phyloP scores from a whole-genome alignment of 2,113 vertebrate species.

The Brachionichthys hirsutus region DNA sequence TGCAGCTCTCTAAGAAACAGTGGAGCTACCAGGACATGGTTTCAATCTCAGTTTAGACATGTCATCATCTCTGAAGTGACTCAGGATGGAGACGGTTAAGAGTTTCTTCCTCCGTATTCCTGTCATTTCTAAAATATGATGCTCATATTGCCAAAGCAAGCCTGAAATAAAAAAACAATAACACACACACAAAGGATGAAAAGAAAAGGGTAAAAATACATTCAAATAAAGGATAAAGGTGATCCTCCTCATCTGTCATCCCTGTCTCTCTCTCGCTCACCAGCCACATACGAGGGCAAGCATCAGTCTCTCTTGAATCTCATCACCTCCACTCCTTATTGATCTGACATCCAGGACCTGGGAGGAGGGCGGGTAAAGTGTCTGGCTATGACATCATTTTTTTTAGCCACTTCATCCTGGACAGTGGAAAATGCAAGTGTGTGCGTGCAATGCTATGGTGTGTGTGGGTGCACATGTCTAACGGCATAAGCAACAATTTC shows the following conservation, averaged over 20 bases:
- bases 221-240: too few species aligned
- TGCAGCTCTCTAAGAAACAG: conserved; percentile 21
- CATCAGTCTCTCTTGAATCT: conserved; percentile 15
- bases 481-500: conserved; percentile 54
- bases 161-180: too few species aligned
- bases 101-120: conserved; percentile 23
- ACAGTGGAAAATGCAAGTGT: conserved; percentile 32
- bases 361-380: conserved; percentile 58
- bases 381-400: conserved; percentile 71
- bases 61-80: conserved; percentile 51
- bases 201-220: too few species aligned
- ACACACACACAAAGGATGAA: too few species aligned
- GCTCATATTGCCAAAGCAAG: too few species aligned
- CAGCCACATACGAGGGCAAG: neutral
- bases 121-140: too few species aligned
- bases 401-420: conserved; percentile 53
- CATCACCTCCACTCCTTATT: conserved; percentile 74
- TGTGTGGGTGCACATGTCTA: conserved; percentile 24
- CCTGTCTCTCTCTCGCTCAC: conserved; percentile 14
- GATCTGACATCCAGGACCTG: conserved; percentile 55
- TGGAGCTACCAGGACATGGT: conserved; percentile 37
- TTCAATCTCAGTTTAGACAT: conserved; percentile 53
- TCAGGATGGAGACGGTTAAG: conserved; percentile 40
- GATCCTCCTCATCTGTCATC: conserved; percentile 18
- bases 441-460: conserved; percentile 20